Evolutionary conservation across 2,113 vertebrate species (phyloP), one percentile per base, ranked within the genome.

Genomic region (Spilogale gracilis): DNA sequence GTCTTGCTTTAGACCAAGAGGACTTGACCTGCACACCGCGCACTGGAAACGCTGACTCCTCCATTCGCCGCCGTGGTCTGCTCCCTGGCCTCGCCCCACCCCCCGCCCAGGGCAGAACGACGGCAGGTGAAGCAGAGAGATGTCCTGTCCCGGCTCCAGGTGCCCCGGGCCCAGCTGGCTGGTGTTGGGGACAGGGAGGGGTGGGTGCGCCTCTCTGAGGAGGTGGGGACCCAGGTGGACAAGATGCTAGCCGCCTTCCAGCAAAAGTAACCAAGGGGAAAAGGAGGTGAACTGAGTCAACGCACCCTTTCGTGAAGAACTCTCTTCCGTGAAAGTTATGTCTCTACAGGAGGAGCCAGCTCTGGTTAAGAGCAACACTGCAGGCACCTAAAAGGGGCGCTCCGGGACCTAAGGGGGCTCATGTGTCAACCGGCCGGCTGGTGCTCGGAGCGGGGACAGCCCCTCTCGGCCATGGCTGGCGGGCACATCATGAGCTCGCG

Each of bases 61-160:
- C 58, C 16, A 0, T 1, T 4, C 12, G 5, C 12, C 0, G 2
- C 18, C 11, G 1, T 61, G 1, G 6, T 2, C 2, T 20, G 43
- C 43, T n/a, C 27, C 43, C 58, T 5, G 58, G 65, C 7, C 23
- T 54, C 58, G 13, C 32, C 9, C 56, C 6, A 2, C 1, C 60
- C 50, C 43, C 1, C 0, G 0, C 1, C 1, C 12, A 43, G 71
- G 56, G 43, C 52, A 1, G 25, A 1, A n/a, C 21, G 45, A n/a
- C 23, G 6, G 25, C 13, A 30, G 9, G 21, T 1, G 48, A 45
- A 23, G 61, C 43, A 9, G 43, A 12, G 56, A 23, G n/a, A 54
- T 1, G 38, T 14, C 4, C 43, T 0, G 2, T 4, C 12, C 25
- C 27, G 86, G 18, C 0, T n/a, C 52, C 60, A 0, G 23, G 3